Percentiles rank a stretch among this genome's conserved stretches.
These are phyloP conservation scores for Emberiza fucata DNA, from an alignment of 2,113 vertebrate genomes.

Conservation along the genomic window DNA sequence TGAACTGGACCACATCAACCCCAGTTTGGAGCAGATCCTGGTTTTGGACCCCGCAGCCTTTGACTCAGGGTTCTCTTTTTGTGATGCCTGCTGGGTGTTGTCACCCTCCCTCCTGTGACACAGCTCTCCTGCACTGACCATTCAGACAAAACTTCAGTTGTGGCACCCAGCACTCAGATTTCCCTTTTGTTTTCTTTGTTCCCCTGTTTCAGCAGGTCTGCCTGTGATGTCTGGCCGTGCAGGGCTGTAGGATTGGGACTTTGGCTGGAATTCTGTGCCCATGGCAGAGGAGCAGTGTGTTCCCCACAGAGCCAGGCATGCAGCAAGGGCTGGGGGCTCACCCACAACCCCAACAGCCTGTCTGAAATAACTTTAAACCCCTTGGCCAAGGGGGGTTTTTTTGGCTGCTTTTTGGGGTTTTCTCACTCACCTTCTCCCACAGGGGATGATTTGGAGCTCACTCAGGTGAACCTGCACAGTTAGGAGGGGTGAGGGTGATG, in stretches of 20 bases:
- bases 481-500: background rate
- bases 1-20: accelerated
- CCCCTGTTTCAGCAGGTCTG: background rate
- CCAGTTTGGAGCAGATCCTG: background rate
- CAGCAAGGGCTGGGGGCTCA: background rate
- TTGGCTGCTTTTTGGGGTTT: background rate
- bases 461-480: background rate
- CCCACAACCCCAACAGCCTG: accelerated
- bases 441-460: background rate
- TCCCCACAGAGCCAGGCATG: background rate
- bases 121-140: accelerated
- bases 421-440: background rate
- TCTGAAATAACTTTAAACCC: background rate
- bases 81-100: accelerated
- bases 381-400: background rate
- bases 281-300: accelerated
- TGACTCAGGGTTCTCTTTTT: background rate
- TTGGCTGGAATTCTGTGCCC: background rate
- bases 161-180: background rate
- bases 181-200: background rate
- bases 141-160: background rate
- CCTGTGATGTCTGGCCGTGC: background rate
- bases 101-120: background rate
- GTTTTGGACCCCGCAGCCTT: background rate
- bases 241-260: background rate